A percentile compares a stretch with the other conserved stretches of the same genome.
phyloP scores from a whole-genome alignment of 2,113 vertebrate species.

The Panurus biarmicus region DNA sequence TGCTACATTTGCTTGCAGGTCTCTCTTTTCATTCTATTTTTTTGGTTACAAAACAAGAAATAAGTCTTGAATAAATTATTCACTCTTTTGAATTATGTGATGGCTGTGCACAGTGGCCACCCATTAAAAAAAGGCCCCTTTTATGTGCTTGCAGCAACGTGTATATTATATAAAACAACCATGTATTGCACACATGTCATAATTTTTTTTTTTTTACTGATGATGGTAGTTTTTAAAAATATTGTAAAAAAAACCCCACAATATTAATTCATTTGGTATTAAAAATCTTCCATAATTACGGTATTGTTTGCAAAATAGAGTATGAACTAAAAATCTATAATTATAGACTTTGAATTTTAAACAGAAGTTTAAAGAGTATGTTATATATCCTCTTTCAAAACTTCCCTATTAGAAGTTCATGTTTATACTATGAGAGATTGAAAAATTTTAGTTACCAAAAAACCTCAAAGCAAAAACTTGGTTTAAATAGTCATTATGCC shows the following conservation, averaged over 20 bases:
- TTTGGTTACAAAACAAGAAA: neutral
- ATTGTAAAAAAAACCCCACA: neutral
- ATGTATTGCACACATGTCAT: rapidly evolving
- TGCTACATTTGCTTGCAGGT: neutral
- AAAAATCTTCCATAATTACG: neutral
- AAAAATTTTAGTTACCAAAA: neutral
- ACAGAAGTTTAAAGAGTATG: neutral
- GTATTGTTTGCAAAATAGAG: neutral
- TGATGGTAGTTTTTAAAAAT: neutral
- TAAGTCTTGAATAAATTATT: neutral
- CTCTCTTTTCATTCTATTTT: neutral
- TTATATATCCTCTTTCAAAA: neutral
- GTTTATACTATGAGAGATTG: neutral
- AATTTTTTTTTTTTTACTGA: neutral
- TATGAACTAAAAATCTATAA: neutral
- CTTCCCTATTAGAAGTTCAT: neutral
- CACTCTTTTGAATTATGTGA: neutral
- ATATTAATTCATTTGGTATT: neutral
- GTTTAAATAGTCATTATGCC: neutral
- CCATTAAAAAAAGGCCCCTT: neutral
- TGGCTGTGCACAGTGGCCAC: neutral
- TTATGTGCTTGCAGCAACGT: rapidly evolving
- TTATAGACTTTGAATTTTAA: neutral
- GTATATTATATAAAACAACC: neutral
- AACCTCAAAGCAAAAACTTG: neutral